Evolutionary conservation across 2,113 vertebrate species (phyloP).

Genomic region (Corythaeola cristata): DNA sequence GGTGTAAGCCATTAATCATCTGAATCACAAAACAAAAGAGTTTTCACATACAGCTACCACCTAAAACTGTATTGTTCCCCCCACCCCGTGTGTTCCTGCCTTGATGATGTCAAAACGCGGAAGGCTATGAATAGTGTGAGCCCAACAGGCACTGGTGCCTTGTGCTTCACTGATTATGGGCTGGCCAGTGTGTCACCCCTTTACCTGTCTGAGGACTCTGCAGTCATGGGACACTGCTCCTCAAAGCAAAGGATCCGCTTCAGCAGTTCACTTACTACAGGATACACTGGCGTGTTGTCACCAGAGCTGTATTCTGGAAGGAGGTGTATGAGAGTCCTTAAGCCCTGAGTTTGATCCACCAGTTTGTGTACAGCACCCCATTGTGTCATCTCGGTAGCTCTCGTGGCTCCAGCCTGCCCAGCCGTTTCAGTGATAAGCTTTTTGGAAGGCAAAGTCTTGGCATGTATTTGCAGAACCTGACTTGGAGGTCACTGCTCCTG

Average conservation of each 20-base stretch:
- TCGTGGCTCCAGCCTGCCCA: background rate
- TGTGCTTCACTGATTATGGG: fast-evolving
- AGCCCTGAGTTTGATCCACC: background rate
- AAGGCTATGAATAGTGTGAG: background rate
- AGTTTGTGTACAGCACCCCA: background rate
- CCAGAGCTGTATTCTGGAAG: background rate
- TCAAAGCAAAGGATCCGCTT: background rate
- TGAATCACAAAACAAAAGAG: background rate
- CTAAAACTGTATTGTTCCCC: background rate
- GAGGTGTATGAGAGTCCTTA: background rate
- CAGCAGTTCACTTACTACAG: background rate
- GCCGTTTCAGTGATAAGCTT: background rate
- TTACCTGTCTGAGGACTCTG: background rate
- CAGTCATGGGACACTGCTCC: background rate
- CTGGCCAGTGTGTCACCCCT: fast-evolving
- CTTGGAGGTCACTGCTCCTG: background rate
- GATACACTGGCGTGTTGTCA: background rate
- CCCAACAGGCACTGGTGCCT: background rate
- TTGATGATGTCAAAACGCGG: background rate
- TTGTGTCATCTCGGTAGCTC: background rate
- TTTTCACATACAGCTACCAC: slow-evolving; percentile 15
- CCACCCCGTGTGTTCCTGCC: background rate
- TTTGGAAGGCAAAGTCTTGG: background rate
- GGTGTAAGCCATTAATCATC: slow-evolving; percentile 27
- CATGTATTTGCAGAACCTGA: background rate